These are phyloP conservation scores for Ericerus pela DNA, from an alignment of 1,140 invertebrate species.

Conservation along the genomic window DNA sequence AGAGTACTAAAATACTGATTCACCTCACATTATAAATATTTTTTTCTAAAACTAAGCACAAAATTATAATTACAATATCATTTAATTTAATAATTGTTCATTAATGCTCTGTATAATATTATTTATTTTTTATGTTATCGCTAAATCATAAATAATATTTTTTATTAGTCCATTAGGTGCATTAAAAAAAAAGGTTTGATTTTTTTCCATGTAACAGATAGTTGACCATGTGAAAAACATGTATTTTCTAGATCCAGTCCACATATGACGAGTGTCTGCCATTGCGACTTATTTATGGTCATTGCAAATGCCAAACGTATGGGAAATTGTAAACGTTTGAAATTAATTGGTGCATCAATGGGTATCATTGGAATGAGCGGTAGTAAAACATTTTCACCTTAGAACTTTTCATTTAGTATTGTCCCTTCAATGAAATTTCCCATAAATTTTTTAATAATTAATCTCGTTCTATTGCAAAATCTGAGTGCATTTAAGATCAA, in stretches of 20 bases:
- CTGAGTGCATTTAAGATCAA: constrained; percentile 20
- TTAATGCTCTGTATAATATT: too few species aligned
- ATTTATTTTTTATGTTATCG: too few species aligned
- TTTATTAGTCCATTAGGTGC: too few species aligned
- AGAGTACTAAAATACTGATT: too few species aligned
- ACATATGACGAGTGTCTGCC: constrained; percentile 19
- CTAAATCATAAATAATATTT: too few species aligned
- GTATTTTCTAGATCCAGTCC: neutral
- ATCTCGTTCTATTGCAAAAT: constrained; percentile 21
- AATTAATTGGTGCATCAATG: constrained; percentile 30
- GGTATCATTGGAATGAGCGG: constrained; percentile 24
- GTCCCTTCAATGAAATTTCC: constrained; percentile 14
- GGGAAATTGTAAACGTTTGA: constrained; percentile 37
- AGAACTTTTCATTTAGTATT: constrained; percentile 1
- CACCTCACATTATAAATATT: too few species aligned
- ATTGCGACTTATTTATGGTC: constrained; percentile 40
- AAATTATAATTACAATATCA: too few species aligned
- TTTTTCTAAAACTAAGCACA: too few species aligned
- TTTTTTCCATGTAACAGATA: too few species aligned
- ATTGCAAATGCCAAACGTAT: constrained; percentile 35
- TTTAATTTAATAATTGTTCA: too few species aligned
- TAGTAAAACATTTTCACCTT: constrained; percentile 14
- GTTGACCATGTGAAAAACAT: constrained; percentile 5
- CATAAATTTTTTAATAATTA: neutral
- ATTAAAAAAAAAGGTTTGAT: too few species aligned